These are phyloP conservation scores for Nephrocerus scutellatus DNA, from an alignment of 2,888 invertebrate genomes.

Conservation along the genomic window DNA sequence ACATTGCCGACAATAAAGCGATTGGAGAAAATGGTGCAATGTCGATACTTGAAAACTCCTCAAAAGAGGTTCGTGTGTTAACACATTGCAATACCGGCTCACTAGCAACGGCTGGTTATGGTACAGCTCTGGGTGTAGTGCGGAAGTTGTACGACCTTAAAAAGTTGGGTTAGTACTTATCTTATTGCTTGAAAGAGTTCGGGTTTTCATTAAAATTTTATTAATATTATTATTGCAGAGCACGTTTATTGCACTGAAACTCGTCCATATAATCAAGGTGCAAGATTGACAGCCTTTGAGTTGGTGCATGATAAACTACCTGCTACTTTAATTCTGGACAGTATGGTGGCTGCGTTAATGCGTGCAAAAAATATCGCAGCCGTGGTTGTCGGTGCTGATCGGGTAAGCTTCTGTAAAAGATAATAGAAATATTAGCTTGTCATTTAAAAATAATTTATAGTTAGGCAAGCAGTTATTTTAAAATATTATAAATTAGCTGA, in stretches of 20 bases:
- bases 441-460: too few relatives aligned
- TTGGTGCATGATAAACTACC: slow-evolving; percentile 87
- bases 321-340: slow-evolving; percentile 87
- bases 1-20: slow-evolving; percentile 78
- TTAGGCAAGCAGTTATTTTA: too few relatives aligned
- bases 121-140: slow-evolving; percentile 95
- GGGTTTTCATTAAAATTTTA: slow-evolving; percentile 5
- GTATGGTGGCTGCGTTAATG: slow-evolving; percentile 91
- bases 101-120: slow-evolving; percentile 93
- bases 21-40: slow-evolving; percentile 80
- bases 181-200: slow-evolving; percentile 4
- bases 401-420: slow-evolving; percentile 52
- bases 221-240: slow-evolving; percentile 53
- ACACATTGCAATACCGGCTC: slow-evolving; percentile 99
- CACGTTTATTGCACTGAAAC: slow-evolving; percentile 96
- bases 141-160: slow-evolving; percentile 67
- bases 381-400: slow-evolving; percentile 95
- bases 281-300: slow-evolving; percentile 93
- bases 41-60: slow-evolving; percentile 57
- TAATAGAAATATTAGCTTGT: too few relatives aligned
- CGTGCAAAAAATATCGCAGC: slow-evolving; percentile 74
- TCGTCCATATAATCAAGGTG: slow-evolving; percentile 95
- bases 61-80: slow-evolving; percentile 63
- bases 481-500: too few relatives aligned
- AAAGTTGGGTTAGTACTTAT: slow-evolving; percentile 56